Evolutionary conservation across 1,140 invertebrate species (phyloP), one percentile per base, ranked within the genome.

Genomic region (Amphibalanus amphitrite): DNA sequence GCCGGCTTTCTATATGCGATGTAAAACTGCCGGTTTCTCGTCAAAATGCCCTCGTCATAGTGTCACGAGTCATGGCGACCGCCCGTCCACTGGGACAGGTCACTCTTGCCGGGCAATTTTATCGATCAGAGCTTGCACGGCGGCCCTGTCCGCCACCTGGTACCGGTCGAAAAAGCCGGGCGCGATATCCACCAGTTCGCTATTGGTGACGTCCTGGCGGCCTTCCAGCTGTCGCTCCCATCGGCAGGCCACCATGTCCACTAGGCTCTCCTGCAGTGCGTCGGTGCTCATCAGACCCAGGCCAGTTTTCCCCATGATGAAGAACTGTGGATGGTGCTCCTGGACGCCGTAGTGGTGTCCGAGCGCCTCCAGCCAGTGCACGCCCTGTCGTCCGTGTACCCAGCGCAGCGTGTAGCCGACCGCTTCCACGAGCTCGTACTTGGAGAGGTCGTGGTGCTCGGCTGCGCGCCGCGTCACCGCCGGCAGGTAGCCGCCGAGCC

Each of bases 231-330:
- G 26, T 15, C 69, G 33, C 69, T 69, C 69, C 69, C 69, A 69
- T 0, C 69, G 25, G 69, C 69, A 69, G 25, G 69, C 69, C 69
- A 69, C 69, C 69, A 69, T 69, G 69, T 69, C 69, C n/a, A 69
- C 33, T 10, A 69, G 33, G 33, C 33, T 40, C 69, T 69, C 69
- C 33, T 69, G 47, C n/a, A 3, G 69, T 4, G 26, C 69, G 10
- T n/a, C 33, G 25, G n/a, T 28, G 69, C 47, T 28, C 69, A 69
- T 69, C 26, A n/a, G 33, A 1, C 47, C 69, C 25, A 26, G 25
- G 25, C 47, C 69, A 10, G 69, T 28, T 13, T 15, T n/a, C 8
- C 69, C 47, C n/a, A 17, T n/a, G 4, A 69, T n/a, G 28, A 40
- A 69, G 69, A 28, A 28, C 28, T 69, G 69, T 1, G 69, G 69